Evolutionary conservation across 2,888 invertebrate species (phyloP).

Genomic region (Nomada ferruginata): DNA sequence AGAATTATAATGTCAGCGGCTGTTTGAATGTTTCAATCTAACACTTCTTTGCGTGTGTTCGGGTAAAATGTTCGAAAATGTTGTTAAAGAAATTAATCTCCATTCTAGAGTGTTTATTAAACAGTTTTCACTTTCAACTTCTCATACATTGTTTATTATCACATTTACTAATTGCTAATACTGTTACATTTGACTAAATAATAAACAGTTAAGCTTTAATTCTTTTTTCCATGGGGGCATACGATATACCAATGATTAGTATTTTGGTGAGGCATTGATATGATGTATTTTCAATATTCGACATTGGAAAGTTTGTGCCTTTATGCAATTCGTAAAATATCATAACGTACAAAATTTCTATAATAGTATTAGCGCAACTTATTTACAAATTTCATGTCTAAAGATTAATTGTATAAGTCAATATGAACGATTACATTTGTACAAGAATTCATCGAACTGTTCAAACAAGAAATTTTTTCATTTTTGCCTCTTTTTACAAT

Average conservation of each 20-base stretch:
- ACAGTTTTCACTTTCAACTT: slow-evolving; percentile 23
- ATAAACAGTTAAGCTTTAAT: slow-evolving; percentile 13
- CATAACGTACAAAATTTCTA: slow-evolving; percentile 23
- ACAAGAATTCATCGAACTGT: slow-evolving; percentile 71
- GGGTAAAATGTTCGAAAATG: slow-evolving; percentile 22
- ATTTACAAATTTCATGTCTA: slow-evolving; percentile 29
- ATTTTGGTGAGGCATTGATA: slow-evolving; percentile 27
- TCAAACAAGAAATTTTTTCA: slow-evolving; percentile 40
- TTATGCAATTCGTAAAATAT: slow-evolving; percentile 10
- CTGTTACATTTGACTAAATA: slow-evolving; percentile 43
- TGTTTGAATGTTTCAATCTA: slow-evolving; percentile 16
- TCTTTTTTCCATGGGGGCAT: background rate
- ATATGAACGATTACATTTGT: slow-evolving; percentile 11
- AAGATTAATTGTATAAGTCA: slow-evolving; percentile 30
- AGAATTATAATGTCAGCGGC: slow-evolving; percentile 8
- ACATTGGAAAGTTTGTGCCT: slow-evolving; percentile 2
- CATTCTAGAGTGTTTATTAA: slow-evolving; percentile 23
- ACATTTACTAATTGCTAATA: slow-evolving; percentile 51
- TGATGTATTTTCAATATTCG: slow-evolving; percentile 14
- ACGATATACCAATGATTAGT: slow-evolving; percentile 3
- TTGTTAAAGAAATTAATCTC: slow-evolving; percentile 23
- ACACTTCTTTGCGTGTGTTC: slow-evolving; percentile 1
- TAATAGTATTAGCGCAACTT: slow-evolving; percentile 12
- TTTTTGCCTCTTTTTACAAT: slow-evolving; percentile 43
- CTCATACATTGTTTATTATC: slow-evolving; percentile 28